These are phyloP conservation scores for Geopemphigus sp. DNA, from an alignment of 1,140 invertebrate species.

Conservation along the genomic window DNA sequence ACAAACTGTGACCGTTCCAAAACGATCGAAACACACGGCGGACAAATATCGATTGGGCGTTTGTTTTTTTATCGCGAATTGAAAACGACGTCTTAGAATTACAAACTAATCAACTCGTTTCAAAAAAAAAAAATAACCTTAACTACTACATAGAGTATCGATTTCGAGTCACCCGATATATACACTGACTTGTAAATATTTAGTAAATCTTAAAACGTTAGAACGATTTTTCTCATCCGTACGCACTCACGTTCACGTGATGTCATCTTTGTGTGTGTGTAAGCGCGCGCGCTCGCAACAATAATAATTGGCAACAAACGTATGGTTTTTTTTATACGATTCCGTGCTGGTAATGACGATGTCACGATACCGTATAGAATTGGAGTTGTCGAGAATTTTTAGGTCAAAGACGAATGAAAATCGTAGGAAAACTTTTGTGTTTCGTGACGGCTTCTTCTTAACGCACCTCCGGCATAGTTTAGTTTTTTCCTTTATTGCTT, in stretches of 20 bases:
- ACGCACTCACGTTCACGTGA: too few species aligned
- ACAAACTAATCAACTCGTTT: too few species aligned
- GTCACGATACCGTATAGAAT: neutral
- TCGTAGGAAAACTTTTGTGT: neutral
- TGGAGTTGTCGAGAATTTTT: neutral
- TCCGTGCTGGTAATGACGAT: neutral
- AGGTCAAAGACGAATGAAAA: constrained; percentile 28
- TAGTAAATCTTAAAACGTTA: neutral
- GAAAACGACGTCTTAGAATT: too few species aligned
- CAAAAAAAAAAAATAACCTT: neutral
- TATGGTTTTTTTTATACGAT: neutral
- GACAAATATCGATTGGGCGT: too few species aligned
- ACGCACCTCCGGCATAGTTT: neutral
- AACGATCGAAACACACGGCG: too few species aligned
- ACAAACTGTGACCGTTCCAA: too few species aligned
- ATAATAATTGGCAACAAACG: neutral
- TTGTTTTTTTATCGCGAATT: too few species aligned
- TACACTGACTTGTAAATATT: neutral
- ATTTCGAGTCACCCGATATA: neutral
- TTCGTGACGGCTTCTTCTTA: neutral
- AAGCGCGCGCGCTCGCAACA: too few species aligned
- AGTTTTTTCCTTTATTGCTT: neutral
- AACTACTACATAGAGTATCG: neutral
- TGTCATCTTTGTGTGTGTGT: neutral
- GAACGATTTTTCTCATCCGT: neutral